A percentile compares a stretch with the other conserved stretches of the same genome.
Evolutionary conservation across 2,888 invertebrate species (phyloP).

Genomic region (Maniola hyperantus): DNA sequence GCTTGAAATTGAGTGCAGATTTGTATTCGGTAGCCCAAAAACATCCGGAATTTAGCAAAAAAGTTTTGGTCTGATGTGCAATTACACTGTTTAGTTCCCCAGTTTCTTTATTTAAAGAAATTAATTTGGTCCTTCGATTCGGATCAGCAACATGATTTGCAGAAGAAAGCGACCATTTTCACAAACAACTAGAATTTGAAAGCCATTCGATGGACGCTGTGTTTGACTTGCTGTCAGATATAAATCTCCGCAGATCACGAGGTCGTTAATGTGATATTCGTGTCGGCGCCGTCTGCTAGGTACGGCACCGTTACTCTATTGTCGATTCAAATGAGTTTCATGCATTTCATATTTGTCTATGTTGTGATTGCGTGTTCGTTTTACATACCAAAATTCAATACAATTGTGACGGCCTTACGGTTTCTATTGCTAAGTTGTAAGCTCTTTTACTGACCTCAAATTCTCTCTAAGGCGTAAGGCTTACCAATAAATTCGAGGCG

Average conservation of each 20-base stretch:
- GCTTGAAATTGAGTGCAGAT: too few species aligned
- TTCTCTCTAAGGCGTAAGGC: too few species aligned
- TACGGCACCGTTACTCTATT: slow-evolving; percentile 73
- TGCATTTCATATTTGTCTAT: slow-evolving; percentile 75
- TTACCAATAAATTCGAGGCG: too few species aligned
- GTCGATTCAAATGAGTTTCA: slow-evolving; percentile 68
- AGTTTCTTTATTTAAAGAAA: not conserved
- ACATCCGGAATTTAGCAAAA: too few species aligned
- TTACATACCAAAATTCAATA: slow-evolving; percentile 7
- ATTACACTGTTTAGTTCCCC: too few species aligned
- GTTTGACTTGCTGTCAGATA: slow-evolving; percentile 67
- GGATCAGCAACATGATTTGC: slow-evolving; percentile 6
- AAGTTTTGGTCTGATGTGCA: too few species aligned
- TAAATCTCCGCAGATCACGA: slow-evolving; percentile 79
- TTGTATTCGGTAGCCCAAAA: too few species aligned
- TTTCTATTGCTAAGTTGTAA: not conserved
- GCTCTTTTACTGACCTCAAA: not conserved
- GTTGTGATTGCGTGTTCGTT: slow-evolving; percentile 51
- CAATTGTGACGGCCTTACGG: not conserved
- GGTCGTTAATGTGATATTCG: slow-evolving; percentile 80
- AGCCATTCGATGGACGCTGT: slow-evolving; percentile 35
- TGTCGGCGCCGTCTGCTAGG: slow-evolving; percentile 73
- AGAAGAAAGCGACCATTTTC: slow-evolving; percentile 25
- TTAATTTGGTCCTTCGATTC: not conserved
- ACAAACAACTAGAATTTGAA: slow-evolving; percentile 37